A percentile compares a stretch with the other conserved stretches of the same genome.
These are phyloP conservation scores for Pachypanchax playfairii DNA, from an alignment of 2,113 vertebrate genomes.

Conservation along the genomic window DNA sequence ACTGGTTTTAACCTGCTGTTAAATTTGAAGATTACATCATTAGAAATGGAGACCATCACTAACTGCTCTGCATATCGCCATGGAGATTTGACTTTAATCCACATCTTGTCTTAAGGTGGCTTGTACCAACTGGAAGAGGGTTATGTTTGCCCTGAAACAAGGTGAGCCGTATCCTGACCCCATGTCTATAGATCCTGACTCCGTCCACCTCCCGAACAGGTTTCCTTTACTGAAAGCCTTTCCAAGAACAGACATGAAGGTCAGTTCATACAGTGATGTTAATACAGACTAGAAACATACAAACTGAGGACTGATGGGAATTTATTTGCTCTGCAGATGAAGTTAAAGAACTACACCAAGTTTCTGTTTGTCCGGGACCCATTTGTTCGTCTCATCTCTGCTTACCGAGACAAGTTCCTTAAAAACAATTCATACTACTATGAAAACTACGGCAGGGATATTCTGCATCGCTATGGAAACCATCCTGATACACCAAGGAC, in stretches of 20 bases:
- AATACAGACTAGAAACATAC: background rate
- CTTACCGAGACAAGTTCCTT: slow-evolving; percentile 45
- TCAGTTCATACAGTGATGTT: background rate
- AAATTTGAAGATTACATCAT: too few species aligned
- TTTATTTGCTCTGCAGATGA: slow-evolving; percentile 26
- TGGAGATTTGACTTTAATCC: background rate
- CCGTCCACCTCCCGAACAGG: rapidly evolving
- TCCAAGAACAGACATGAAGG: slow-evolving; percentile 26
- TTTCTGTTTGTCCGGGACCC: slow-evolving; percentile 58
- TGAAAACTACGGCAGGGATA: background rate
- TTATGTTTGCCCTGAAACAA: slow-evolving; percentile 20
- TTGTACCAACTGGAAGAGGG: slow-evolving; percentile 49
- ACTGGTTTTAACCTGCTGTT: too few species aligned
- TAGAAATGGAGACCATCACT: too few species aligned
- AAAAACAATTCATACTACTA: background rate
- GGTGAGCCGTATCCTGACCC: slow-evolving; percentile 34
- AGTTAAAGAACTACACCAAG: slow-evolving; percentile 55
- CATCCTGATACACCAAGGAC: background rate
- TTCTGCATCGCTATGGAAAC: slow-evolving; percentile 24
- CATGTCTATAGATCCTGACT: background rate
- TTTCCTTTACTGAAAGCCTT: background rate
- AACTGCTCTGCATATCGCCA: background rate
- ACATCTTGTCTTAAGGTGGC: slow-evolving; percentile 39
- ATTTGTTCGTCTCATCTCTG: slow-evolving; percentile 50
- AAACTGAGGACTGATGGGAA: background rate